Evolutionary conservation across 2,888 invertebrate genomes (phyloP).

Genomic region (Maniola hyperantus): DNA sequence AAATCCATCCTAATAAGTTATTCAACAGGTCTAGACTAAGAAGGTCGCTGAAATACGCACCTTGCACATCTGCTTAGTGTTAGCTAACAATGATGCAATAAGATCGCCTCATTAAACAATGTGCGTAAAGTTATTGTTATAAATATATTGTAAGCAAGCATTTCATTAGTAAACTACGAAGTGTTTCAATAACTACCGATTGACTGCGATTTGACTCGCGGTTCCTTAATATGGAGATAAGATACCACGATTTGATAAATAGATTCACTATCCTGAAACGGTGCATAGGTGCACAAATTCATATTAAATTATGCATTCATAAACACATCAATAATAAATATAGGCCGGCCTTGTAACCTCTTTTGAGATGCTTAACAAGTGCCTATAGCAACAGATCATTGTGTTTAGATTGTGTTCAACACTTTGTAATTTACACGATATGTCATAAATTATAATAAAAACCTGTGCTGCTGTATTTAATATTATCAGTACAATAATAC

Average conservation of each 20-base stretch:
- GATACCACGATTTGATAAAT: too few species aligned
- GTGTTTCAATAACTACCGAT: background rate
- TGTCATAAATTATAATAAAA: too few species aligned
- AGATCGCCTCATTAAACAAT: background rate
- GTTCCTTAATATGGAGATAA: too few species aligned
- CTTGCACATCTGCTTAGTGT: slow-evolving; percentile 20
- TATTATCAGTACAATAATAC: too few species aligned
- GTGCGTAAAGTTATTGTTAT: background rate
- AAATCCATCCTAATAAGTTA: background rate
- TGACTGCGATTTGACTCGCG: background rate
- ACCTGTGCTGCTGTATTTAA: too few species aligned
- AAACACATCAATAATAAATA: slow-evolving; percentile 13
- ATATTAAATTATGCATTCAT: background rate
- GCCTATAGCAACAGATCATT: slow-evolving; percentile 11
- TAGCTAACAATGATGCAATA: slow-evolving; percentile 22
- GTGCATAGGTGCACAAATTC: background rate
- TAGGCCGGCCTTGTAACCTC: slow-evolving; percentile 13
- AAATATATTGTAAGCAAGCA: background rate
- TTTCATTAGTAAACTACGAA: background rate
- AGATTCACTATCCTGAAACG: background rate
- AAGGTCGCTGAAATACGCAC: slow-evolving; percentile 5
- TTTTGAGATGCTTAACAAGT: slow-evolving; percentile 13
- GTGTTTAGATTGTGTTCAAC: slow-evolving; percentile 10
- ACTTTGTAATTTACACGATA: background rate
- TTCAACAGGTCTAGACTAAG: background rate